phyloP scores from a whole-genome alignment of 2,888 invertebrate genomes.

The Pristionchus mayeri region DNA sequence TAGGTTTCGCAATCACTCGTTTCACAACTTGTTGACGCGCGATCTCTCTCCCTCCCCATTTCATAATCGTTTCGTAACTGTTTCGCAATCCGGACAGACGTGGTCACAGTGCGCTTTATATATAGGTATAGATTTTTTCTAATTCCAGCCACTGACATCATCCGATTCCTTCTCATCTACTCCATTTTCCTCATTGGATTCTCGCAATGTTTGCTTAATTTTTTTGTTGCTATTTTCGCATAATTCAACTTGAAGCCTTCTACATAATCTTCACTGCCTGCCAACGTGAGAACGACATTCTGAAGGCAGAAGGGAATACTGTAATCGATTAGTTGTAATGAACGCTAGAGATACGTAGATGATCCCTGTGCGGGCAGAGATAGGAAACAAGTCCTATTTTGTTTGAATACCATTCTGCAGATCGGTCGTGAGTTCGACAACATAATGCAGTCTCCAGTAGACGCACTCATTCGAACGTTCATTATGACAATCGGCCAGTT shows the following conservation, averaged over 20 bases:
- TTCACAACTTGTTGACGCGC: no score
- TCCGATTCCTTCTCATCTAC: constrained; percentile 94
- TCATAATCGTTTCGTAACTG: no score
- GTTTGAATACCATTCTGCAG: neutral
- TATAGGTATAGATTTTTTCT: neutral
- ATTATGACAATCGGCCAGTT: constrained; percentile 96
- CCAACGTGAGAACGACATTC: constrained; percentile 55
- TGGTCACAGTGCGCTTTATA: no score
- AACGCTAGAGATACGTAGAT: no score
- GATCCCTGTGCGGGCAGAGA: neutral
- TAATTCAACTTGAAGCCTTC: constrained; percentile 78
- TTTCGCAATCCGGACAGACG: no score
- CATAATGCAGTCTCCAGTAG: constrained; percentile 57
- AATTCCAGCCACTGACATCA: constrained; percentile 76
- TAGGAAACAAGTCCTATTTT: neutral
- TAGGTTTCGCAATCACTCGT: no score
- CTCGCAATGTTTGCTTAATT: constrained; percentile 83
- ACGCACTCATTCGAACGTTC: constrained; percentile 88
- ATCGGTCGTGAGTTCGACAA: constrained; percentile 53
- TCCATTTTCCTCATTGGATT: constrained; percentile 97
- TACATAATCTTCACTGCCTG: constrained; percentile 91
- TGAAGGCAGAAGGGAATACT: neutral
- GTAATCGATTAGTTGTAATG: neutral
- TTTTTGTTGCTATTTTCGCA: neutral
- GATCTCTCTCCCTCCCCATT: no score